phyloP scores from a whole-genome alignment of 64 coral and sea anemone species.

The Montipora sp. region DNA sequence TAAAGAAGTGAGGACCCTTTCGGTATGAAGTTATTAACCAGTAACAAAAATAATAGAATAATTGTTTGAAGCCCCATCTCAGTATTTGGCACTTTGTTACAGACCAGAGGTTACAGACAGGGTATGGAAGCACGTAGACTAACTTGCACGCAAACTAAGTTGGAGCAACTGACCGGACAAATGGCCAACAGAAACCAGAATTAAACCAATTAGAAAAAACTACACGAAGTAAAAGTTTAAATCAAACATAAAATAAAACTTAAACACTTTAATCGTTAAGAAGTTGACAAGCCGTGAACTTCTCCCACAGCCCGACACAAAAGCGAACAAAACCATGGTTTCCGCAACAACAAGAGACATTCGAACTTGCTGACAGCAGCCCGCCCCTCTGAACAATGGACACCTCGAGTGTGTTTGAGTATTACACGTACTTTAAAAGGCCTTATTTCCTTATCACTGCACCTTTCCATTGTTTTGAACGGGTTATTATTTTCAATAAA shows the following conservation, averaged over 20 bases:
- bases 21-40: constrained; percentile 2
- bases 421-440: background rate
- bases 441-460: too few relatives aligned
- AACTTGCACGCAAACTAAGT: background rate
- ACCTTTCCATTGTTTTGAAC: background rate
- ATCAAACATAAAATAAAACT: background rate
- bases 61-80: background rate
- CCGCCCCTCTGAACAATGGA: background rate
- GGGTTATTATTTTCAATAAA: background rate
- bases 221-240: background rate
- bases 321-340: background rate
- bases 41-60: background rate
- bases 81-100: background rate
- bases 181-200: background rate
- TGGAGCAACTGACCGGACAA: background rate
- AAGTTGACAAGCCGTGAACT: background rate
- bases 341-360: background rate
- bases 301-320: background rate
- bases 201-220: background rate
- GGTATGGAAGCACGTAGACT: background rate
- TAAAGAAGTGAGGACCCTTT: too few relatives aligned
- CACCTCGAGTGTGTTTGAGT: background rate
- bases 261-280: background rate
- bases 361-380: background rate
- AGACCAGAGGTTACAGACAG: background rate